Conservation (phyloP, 92 coral and sea anemone species). For the Parazoanthus darwini region DNA sequence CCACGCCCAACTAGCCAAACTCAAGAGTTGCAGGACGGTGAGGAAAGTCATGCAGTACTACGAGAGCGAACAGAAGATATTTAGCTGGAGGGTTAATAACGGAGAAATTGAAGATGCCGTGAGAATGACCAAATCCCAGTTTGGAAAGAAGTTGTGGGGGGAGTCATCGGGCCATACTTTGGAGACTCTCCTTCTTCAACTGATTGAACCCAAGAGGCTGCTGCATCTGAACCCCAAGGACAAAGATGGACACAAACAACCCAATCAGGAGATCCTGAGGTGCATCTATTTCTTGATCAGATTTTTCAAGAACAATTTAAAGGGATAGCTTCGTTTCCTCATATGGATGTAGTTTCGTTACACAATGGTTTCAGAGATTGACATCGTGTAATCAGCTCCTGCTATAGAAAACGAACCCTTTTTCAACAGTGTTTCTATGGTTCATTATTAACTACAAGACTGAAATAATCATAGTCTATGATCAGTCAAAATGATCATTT, state of each 20-base stretch:
- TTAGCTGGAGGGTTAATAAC: constrained; percentile 82
- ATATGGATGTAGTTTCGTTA: neutral
- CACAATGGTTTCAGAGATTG: too few species aligned
- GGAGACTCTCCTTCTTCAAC: constrained; percentile 61
- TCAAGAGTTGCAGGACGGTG: constrained; percentile 68
- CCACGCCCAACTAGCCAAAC: constrained; percentile 63
- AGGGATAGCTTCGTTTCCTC: neutral
- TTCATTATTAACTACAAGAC: too few species aligned
- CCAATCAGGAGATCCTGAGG: constrained; percentile 86
- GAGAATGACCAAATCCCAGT: constrained; percentile 77
- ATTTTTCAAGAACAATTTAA: constrained; percentile 67
- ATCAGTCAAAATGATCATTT: too few species aligned
- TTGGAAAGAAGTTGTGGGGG: constrained; percentile 94
- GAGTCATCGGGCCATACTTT: constrained; percentile 73
- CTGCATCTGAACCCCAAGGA: constrained; percentile 64
- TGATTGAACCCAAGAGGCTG: constrained; percentile 68
- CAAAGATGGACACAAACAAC: constrained; percentile 62
- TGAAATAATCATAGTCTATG: too few species aligned
- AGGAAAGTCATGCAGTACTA: constrained; percentile 83
- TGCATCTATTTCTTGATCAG: constrained; percentile 70
- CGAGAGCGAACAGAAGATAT: constrained; percentile 71
- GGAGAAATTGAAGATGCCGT: constrained; percentile 95
- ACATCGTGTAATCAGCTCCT: too few species aligned
- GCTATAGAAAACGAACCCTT: too few species aligned
- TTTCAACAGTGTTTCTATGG: too few species aligned